Evolutionary conservation across 2,888 invertebrate genomes (phyloP).

Genomic region (Drosophila pegasa): DNA sequence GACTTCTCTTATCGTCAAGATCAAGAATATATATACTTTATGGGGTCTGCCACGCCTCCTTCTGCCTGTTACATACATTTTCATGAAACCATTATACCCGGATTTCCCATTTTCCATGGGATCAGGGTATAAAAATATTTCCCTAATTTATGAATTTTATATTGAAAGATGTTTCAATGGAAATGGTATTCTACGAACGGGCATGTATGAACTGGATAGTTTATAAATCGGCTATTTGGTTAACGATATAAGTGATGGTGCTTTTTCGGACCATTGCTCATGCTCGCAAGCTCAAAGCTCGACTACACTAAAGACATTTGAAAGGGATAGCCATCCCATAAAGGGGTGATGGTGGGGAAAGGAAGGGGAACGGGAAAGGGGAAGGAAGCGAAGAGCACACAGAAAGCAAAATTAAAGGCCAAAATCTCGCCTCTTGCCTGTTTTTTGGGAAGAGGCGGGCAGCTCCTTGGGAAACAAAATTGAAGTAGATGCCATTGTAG

Average conservation of each 20-base stretch:
- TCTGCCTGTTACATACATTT: too few species aligned
- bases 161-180: neutral
- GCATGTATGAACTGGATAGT: neutral
- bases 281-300: conserved; percentile 59
- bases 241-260: conserved; percentile 31
- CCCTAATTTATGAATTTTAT: too few species aligned
- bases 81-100: too few species aligned
- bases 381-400: conserved; percentile 15
- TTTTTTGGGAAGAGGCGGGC: neutral
- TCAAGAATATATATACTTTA: too few species aligned
- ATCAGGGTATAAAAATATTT: too few species aligned
- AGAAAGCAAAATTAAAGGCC: conserved; percentile 23
- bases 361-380: neutral
- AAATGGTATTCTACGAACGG: neutral
- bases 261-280: conserved; percentile 55
- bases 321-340: conserved; percentile 36
- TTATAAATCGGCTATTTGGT: conserved; percentile 33
- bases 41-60: too few species aligned
- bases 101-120: too few species aligned
- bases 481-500: conserved; percentile 32
- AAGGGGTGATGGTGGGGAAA: too few species aligned
- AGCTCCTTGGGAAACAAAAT: conserved; percentile 38
- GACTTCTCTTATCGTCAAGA: too few species aligned
- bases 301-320: conserved; percentile 53
- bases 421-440: conserved; percentile 10